Evolutionary conservation across 2,113 vertebrate genomes (phyloP).

Genomic region (Accipiter virgatus): DNA sequence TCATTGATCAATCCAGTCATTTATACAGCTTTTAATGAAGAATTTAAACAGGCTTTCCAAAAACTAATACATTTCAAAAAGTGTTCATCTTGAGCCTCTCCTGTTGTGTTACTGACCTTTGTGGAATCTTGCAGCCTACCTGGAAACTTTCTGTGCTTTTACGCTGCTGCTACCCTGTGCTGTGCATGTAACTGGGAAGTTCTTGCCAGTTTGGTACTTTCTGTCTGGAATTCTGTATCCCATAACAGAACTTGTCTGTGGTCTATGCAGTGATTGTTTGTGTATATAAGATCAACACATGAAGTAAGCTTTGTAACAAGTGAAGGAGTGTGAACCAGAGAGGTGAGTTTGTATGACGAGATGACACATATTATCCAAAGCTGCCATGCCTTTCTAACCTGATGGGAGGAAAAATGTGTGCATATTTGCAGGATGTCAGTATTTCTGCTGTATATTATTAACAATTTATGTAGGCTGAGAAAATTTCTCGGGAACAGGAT

Average conservation of each 20-base stretch:
- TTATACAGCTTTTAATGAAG: slow-evolving; percentile 92
- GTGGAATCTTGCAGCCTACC: not conserved
- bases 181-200: slow-evolving; percentile 18
- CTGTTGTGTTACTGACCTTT: not conserved
- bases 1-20: slow-evolving; percentile 94
- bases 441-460: not conserved
- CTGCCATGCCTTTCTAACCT: not conserved
- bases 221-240: not conserved
- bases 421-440: not conserved
- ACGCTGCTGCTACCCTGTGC: not conserved
- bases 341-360: not conserved
- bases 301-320: not conserved
- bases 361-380: not conserved
- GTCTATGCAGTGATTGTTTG: not conserved
- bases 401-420: not conserved
- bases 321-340: not conserved
- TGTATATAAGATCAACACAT: not conserved
- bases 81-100: slow-evolving; percentile 11
- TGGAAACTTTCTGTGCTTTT: not conserved
- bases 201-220: not conserved
- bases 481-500: not conserved
- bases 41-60: slow-evolving; percentile 93
- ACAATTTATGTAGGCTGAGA: not conserved
- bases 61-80: slow-evolving; percentile 82
- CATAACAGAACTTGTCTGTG: not conserved